Percentiles rank a stretch among this genome's conserved stretches.
These are phyloP conservation scores for Alcedo atthis DNA, from an alignment of 2,797 vertebrate species.

Conservation along the genomic window DNA sequence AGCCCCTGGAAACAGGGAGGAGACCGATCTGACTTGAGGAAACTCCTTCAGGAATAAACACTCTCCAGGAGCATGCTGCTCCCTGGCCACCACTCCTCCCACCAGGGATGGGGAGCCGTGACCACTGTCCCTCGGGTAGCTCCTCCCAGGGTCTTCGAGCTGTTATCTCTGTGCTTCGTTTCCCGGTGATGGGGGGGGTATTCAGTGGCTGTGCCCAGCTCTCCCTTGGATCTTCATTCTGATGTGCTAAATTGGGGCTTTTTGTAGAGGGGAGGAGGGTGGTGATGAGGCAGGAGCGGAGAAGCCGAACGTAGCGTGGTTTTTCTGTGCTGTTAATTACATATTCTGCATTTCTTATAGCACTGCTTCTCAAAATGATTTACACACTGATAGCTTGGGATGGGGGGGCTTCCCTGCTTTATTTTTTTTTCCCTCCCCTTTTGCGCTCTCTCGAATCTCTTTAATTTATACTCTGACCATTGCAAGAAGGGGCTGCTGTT, in stretches of 20 bases:
- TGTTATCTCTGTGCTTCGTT: rapidly evolving
- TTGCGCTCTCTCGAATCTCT: background rate
- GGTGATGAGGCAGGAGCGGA: slow-evolving; percentile 13
- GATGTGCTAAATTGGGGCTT: slow-evolving; percentile 24
- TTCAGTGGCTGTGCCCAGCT: background rate
- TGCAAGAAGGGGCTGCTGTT: background rate
- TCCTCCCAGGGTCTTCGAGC: background rate
- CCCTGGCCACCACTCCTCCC: background rate
- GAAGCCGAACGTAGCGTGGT: background rate
- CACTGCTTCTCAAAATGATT: slow-evolving; percentile 27
- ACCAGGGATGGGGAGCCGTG: background rate
- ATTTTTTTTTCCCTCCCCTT: background rate
- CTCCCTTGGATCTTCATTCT: slow-evolving; percentile 23
- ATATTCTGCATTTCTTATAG: slow-evolving; percentile 32
- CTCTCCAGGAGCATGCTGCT: background rate
- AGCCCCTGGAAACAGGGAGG: background rate
- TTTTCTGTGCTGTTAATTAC: slow-evolving; percentile 37
- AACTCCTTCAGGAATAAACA: background rate
- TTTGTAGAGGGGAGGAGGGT: background rate
- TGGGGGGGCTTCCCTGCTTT: background rate
- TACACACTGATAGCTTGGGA: slow-evolving; percentile 33
- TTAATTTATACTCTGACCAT: background rate
- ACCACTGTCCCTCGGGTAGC: background rate
- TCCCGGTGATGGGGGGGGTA: background rate
- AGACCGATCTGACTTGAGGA: background rate